phyloP scores from a whole-genome alignment of 2,888 invertebrate species.

The Apotomis capreana region DNA sequence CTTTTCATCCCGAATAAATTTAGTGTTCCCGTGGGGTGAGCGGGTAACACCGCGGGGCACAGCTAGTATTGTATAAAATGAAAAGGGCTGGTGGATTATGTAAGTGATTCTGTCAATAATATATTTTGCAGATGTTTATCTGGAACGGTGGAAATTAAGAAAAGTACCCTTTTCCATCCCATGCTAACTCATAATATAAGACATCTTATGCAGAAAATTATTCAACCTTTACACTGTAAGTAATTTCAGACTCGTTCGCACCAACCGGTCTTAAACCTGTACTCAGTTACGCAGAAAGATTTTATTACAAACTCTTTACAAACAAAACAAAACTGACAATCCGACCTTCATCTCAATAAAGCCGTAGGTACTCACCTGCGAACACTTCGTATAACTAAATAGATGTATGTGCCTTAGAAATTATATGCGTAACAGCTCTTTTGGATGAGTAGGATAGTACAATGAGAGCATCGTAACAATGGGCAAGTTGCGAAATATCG shows the following conservation, averaged over 20 bases:
- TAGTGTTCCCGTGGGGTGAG: no score
- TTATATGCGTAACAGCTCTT: conserved; percentile 8
- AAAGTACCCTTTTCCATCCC: no score
- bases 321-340: conserved; percentile 38
- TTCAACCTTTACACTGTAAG: conserved; percentile 7
- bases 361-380: conserved; percentile 41
- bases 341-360: conserved; percentile 45
- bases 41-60: no score
- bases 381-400: conserved; percentile 31
- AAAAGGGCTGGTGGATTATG: no score
- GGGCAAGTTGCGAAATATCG: conserved; percentile 43
- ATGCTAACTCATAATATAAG: neutral
- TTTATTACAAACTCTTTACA: conserved; percentile 29
- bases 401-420: conserved; percentile 12
- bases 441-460: conserved; percentile 14
- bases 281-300: conserved; percentile 30
- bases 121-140: no score
- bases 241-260: conserved; percentile 15
- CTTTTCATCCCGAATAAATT: no score
- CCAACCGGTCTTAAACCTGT: conserved; percentile 31
- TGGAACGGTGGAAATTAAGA: no score
- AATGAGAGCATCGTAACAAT: conserved; percentile 43
- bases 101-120: no score
- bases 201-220: neutral
- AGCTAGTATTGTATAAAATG: no score